These are phyloP conservation scores for Dasyurus viverrinus DNA, from an alignment of 2,113 vertebrate genomes.

Conservation along the genomic window DNA sequence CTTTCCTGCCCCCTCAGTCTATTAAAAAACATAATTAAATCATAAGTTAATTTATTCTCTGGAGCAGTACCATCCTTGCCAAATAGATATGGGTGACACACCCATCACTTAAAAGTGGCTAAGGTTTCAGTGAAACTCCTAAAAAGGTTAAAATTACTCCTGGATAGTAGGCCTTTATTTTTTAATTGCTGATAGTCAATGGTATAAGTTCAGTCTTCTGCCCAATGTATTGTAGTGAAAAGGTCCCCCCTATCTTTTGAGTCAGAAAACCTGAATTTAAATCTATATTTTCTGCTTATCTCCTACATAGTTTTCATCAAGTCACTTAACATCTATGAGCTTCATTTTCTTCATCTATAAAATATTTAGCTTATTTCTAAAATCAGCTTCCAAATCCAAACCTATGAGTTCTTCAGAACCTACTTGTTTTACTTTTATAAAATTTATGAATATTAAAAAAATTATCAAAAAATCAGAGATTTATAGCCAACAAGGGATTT, in stretches of 20 bases:
- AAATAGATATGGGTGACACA: background rate
- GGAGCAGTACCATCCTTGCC: background rate
- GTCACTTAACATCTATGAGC: background rate
- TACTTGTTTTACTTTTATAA: background rate
- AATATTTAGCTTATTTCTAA: background rate
- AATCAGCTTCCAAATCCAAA: background rate
- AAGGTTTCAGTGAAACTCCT: background rate
- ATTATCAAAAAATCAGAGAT: background rate
- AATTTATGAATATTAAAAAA: background rate
- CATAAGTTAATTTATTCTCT: background rate
- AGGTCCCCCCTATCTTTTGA: background rate
- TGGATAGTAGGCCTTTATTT: background rate
- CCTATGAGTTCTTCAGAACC: background rate
- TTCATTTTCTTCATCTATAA: background rate
- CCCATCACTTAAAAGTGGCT: background rate
- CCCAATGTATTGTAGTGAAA: background rate
- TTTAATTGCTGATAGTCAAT: background rate
- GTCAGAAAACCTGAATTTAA: background rate
- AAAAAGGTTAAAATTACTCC: background rate
- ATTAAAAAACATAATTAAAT: background rate
- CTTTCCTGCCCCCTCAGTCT: background rate
- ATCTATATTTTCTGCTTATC: background rate
- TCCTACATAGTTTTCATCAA: background rate
- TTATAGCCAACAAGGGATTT: background rate
- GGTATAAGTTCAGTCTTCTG: background rate